Evolutionary conservation across 2,888 invertebrate species (phyloP).

Genomic region (Rhimphoctona megacephalus): DNA sequence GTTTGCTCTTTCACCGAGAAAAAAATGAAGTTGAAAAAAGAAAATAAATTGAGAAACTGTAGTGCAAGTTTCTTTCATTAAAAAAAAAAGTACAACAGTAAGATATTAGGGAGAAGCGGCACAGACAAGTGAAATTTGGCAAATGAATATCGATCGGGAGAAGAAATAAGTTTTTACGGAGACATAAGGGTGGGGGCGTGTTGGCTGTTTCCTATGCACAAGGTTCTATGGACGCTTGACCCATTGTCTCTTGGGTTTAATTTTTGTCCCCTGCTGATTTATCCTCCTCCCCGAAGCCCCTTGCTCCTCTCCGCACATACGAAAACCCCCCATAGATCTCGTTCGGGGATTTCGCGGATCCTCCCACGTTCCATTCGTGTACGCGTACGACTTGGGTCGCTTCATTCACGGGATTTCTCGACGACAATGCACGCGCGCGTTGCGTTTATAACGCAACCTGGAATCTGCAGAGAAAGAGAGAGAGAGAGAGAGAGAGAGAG

Average conservation of each 20-base stretch:
- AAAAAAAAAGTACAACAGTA: not conserved
- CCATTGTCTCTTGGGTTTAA: slow-evolving; percentile 84
- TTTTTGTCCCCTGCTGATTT: slow-evolving; percentile 77
- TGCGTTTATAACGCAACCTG: slow-evolving; percentile 42
- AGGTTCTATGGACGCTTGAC: slow-evolving; percentile 83
- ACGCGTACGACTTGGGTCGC: slow-evolving; percentile 50
- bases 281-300: slow-evolving; percentile 72
- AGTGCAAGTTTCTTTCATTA: not conserved
- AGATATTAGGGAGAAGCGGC: not conserved
- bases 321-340: slow-evolving; percentile 58
- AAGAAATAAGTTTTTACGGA: slow-evolving; percentile 37
- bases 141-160: slow-evolving; percentile 14
- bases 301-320: not conserved
- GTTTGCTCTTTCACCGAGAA: not conserved
- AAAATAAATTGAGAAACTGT: not conserved
- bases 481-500: slow-evolving; percentile 26
- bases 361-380: slow-evolving; percentile 77
- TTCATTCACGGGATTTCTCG: slow-evolving; percentile 62
- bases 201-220: slow-evolving; percentile 78
- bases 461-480: slow-evolving; percentile 37
- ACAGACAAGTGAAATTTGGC: not conserved
- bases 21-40: not conserved
- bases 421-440: slow-evolving; percentile 68
- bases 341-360: slow-evolving; percentile 70
- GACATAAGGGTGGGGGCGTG: slow-evolving; percentile 82